These are phyloP conservation scores for Cotesia glomerata DNA, from an alignment of 1,140 invertebrate genomes.

Conservation along the genomic window DNA sequence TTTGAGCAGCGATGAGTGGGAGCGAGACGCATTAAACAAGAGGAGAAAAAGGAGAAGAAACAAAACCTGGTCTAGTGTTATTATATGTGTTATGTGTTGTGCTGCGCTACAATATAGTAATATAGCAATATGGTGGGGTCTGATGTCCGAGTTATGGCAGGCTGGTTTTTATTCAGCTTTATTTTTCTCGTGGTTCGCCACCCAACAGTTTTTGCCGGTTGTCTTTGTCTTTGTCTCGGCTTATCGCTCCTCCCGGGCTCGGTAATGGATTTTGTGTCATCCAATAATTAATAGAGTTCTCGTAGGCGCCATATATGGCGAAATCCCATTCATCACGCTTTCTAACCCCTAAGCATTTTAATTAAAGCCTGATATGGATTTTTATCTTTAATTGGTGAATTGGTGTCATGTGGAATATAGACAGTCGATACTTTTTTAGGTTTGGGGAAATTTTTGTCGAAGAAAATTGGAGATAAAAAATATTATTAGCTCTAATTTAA, in stretches of 20 bases:
- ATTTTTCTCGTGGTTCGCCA: neutral
- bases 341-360: constrained; percentile 63
- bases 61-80: too few relatives aligned
- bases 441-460: too few relatives aligned
- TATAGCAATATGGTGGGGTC: too few relatives aligned
- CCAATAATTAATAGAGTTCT: constrained; percentile 64
- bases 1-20: constrained; percentile 20
- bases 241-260: constrained; percentile 47
- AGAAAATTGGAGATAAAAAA: too few relatives aligned
- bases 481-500: too few relatives aligned
- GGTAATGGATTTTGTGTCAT: constrained; percentile 63
- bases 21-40: neutral
- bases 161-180: too few relatives aligned
- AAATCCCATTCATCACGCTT: constrained; percentile 62
- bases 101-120: too few relatives aligned
- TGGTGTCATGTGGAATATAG: neutral
- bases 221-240: constrained; percentile 41
- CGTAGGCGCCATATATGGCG: constrained; percentile 23
- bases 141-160: too few relatives aligned
- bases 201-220: neutral
- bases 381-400: neutral
- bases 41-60: neutral
- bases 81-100: too few relatives aligned
- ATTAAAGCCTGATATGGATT: constrained; percentile 47
- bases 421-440: neutral